Evolutionary conservation across 23 tunicate species (phyloP).

Genomic region (Trididemnum miniatum): DNA sequence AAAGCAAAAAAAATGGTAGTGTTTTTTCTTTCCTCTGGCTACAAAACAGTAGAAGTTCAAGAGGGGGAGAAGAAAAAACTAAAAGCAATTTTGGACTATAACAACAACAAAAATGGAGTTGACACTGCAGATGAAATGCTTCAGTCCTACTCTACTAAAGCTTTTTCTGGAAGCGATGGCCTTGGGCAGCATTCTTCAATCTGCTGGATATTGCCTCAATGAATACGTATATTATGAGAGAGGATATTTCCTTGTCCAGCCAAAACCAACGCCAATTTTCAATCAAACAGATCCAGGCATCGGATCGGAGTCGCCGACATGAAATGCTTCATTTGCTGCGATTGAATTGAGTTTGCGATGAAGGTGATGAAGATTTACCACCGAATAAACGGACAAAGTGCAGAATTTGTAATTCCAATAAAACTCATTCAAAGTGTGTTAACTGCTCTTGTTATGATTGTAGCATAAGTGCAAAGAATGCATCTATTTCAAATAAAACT

Average conservation of each 20-base stretch:
- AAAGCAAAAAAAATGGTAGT: constrained; percentile 32
- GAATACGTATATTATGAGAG: constrained; percentile 8
- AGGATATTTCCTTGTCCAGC: constrained; percentile 35
- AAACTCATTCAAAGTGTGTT: constrained; percentile 23
- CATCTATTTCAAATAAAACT: no score
- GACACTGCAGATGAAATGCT: constrained; percentile 40
- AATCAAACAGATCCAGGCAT: constrained; percentile 28
- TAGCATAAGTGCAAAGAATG: no score
- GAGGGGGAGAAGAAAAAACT: constrained; percentile 29
- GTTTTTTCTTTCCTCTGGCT: constrained; percentile 27
- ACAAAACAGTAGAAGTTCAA: constrained; percentile 33
- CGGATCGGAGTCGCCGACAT: constrained; percentile 26
- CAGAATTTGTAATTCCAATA: constrained; percentile 21
- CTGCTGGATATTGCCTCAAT: constrained; percentile 31
- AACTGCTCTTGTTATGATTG: constrained; percentile 34
- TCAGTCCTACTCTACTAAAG: constrained; percentile 26
- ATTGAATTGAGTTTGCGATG: constrained; percentile 29
- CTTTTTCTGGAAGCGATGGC: constrained; percentile 31
- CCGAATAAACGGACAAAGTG: constrained; percentile 25
- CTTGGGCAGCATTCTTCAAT: constrained; percentile 30
- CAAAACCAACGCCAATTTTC: constrained; percentile 23
- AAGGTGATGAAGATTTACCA: constrained; percentile 30
- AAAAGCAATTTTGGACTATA: constrained; percentile 36
- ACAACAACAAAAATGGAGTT: constrained; percentile 40
- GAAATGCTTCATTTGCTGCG: constrained; percentile 19